A percentile compares a stretch with the other conserved stretches of the same genome.
Conservation (phyloP, 2,797 vertebrate species). For the Manis javanica region DNA sequence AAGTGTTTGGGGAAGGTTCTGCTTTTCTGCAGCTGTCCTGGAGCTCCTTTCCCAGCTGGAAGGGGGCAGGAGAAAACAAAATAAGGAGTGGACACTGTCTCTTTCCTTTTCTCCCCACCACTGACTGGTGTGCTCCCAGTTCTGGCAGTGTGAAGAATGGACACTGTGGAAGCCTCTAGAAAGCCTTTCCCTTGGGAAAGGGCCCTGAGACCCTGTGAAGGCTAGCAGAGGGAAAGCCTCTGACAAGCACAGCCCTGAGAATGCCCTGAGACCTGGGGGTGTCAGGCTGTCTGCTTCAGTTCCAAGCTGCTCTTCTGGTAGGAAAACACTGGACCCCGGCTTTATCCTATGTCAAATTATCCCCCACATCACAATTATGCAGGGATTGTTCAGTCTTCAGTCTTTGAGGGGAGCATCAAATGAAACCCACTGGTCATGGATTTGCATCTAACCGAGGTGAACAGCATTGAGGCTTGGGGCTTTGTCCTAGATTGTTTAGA, state of each 20-base stretch:
- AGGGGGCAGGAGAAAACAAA: not conserved
- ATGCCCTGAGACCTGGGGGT: not conserved
- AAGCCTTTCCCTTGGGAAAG: not conserved
- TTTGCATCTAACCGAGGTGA: not conserved
- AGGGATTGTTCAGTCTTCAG: not conserved
- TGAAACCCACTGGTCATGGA: not conserved
- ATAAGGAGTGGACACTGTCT: not conserved
- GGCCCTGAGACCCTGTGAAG: not conserved
- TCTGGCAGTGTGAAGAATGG: not conserved
- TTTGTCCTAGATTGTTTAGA: not conserved
- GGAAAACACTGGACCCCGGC: not conserved
- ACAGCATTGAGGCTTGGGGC: not conserved
- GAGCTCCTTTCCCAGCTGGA: not conserved
- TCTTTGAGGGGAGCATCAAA: not conserved
- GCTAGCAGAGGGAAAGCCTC: not conserved
- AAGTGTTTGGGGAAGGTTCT: not conserved
- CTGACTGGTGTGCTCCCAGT: not conserved
- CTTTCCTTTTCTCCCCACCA: not conserved
- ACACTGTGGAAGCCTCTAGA: conserved; percentile 2
- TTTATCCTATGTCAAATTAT: not conserved
- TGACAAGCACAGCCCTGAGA: not conserved
- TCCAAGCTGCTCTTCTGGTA: not conserved
- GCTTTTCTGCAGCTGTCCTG: not conserved
- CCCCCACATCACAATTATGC: not conserved
- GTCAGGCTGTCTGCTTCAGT: not conserved